Evolutionary conservation across 2,888 invertebrate species (phyloP).

Genomic region (Machimus atricapillus): DNA sequence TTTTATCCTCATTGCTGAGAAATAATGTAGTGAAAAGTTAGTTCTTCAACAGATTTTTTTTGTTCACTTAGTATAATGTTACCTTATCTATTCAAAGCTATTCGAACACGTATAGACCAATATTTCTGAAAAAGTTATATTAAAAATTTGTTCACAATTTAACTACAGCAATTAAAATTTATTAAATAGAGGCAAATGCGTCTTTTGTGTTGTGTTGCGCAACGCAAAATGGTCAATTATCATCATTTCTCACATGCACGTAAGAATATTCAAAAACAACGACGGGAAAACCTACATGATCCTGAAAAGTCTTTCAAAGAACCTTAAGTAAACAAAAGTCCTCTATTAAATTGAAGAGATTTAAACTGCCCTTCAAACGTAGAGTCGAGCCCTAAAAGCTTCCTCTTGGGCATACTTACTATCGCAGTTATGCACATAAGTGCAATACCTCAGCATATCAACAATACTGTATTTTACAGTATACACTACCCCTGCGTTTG

Average conservation of each 20-base stretch:
- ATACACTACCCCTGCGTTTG: neutral
- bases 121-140: neutral
- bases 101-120: neutral
- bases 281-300: neutral
- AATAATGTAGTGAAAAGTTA: no score
- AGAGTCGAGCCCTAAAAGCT: constrained; percentile 29
- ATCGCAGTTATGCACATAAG: constrained; percentile 18
- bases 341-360: constrained; percentile 43
- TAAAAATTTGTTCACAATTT: neutral
- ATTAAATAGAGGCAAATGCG: neutral
- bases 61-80: no score
- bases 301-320: constrained; percentile 10
- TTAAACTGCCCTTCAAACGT: constrained; percentile 41
- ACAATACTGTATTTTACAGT: neutral
- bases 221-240: neutral
- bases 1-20: no score
- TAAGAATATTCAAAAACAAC: neutral
- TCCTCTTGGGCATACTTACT: constrained; percentile 42
- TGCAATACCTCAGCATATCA: constrained; percentile 28
- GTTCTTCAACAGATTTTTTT: no score
- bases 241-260: neutral
- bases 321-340: constrained; percentile 38
- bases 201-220: neutral
- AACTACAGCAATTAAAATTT: neutral
- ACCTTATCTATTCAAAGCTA: no score